Evolutionary conservation across 2,888 invertebrate genomes (phyloP).

Genomic region (Leptinotarsa juncta): DNA sequence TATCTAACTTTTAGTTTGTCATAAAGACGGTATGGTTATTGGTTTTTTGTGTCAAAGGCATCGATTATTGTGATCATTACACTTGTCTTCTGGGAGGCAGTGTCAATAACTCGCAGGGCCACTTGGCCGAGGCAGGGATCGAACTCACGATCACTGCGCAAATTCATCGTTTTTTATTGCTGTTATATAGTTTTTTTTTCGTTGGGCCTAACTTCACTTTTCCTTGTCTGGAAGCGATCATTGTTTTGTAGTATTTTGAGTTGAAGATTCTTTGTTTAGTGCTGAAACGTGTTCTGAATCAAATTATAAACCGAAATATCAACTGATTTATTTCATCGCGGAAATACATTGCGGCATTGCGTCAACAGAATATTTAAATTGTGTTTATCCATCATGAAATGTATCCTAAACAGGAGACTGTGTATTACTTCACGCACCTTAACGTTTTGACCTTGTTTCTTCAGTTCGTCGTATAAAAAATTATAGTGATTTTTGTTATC

Average conservation of each 20-base stretch:
- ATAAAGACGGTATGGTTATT: too few species aligned
- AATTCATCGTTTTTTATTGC: too few species aligned
- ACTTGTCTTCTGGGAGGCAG: too few species aligned
- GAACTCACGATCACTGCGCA: too few species aligned
- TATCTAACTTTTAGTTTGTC: too few species aligned
- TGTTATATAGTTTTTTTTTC: too few species aligned
- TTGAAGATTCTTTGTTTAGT: not conserved
- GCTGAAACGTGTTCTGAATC: not conserved
- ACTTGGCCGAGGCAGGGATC: too few species aligned
- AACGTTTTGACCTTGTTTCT: constrained; percentile 2
- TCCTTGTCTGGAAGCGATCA: not conserved
- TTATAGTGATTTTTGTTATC: too few species aligned
- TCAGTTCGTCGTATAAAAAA: not conserved
- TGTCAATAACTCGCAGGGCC: too few species aligned
- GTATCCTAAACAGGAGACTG: not conserved
- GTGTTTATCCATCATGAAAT: constrained; percentile 6
- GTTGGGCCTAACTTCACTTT: too few species aligned
- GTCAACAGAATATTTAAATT: constrained; percentile 16
- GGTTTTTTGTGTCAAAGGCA: too few species aligned
- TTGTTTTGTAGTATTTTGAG: not conserved
- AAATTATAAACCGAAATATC: constrained; percentile 1
- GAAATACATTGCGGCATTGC: not conserved
- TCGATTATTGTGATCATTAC: too few species aligned
- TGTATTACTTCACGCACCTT: not conserved
- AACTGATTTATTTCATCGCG: not conserved